phyloP scores from a whole-genome alignment of 2,113 vertebrate species.

The human region DNA sequence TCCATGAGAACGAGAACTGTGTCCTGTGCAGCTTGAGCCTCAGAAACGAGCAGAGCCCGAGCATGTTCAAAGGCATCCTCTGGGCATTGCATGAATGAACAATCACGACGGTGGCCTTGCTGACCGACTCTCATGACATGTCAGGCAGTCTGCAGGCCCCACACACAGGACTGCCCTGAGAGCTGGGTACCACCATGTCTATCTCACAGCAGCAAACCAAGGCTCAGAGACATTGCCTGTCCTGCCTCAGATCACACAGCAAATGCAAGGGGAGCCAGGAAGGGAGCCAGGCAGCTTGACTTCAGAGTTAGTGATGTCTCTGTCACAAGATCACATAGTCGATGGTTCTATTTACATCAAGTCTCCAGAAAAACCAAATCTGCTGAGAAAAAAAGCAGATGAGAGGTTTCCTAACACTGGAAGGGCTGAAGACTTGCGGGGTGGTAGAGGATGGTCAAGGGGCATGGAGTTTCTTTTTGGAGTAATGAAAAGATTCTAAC shows the following conservation, averaged over 20 bases:
- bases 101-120: accelerated
- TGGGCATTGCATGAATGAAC: accelerated
- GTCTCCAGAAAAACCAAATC: background rate
- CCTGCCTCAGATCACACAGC: background rate
- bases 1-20: accelerated
- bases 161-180: accelerated
- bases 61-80: accelerated
- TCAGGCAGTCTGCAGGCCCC: accelerated
- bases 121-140: accelerated
- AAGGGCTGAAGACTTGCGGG: no score
- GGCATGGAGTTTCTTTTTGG: background rate
- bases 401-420: background rate
- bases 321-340: background rate
- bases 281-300: background rate
- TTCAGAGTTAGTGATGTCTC: background rate
- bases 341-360: background rate
- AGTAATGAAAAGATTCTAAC: background rate
- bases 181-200: background rate
- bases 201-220: background rate
- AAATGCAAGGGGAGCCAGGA: background rate
- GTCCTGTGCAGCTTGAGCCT: background rate
- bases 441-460: background rate
- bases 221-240: background rate
- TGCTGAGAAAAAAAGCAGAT: background rate
- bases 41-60: background rate